Evolutionary conservation across 2,888 invertebrate species (phyloP).

Genomic region (Formica aserva): DNA sequence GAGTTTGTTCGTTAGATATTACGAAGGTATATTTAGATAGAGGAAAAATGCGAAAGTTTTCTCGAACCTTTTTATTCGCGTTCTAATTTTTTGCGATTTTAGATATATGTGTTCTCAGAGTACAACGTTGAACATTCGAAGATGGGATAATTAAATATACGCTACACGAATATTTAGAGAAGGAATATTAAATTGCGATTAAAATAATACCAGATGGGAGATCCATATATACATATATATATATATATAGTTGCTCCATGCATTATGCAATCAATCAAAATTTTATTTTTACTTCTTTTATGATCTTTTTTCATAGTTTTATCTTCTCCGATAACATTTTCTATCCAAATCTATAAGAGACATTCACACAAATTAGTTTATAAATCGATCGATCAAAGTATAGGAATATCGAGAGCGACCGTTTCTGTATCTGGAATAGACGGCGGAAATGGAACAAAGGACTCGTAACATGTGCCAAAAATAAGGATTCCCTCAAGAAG

Average conservation of each 20-base stretch:
- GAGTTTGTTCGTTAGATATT: conserved; percentile 9
- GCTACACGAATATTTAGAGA: neutral
- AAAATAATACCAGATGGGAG: neutral
- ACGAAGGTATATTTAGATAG: neutral
- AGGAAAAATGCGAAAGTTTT: neutral
- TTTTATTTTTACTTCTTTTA: neutral
- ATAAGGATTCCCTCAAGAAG: conserved; percentile 56
- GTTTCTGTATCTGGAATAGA: conserved; percentile 42
- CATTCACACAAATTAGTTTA: neutral
- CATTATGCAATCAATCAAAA: neutral
- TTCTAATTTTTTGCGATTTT: neutral
- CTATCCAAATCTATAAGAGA: neutral
- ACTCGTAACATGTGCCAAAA: conserved; percentile 61
- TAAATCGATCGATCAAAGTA: conserved; percentile 28
- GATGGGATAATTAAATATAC: neutral
- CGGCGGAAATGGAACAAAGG: conserved; percentile 30
- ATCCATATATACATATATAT: too few species aligned
- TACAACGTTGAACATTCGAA: neutral
- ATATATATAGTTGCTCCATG: neutral
- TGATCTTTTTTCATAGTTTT: neutral
- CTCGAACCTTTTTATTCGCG: neutral
- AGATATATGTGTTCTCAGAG: neutral
- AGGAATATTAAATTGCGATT: neutral
- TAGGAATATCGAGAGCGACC: conserved; percentile 32
- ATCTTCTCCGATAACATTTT: neutral